Evolutionary conservation across 2,888 invertebrate species (phyloP), one percentile per base, ranked within the genome.

Genomic region (Pogonocherus hispidulus): DNA sequence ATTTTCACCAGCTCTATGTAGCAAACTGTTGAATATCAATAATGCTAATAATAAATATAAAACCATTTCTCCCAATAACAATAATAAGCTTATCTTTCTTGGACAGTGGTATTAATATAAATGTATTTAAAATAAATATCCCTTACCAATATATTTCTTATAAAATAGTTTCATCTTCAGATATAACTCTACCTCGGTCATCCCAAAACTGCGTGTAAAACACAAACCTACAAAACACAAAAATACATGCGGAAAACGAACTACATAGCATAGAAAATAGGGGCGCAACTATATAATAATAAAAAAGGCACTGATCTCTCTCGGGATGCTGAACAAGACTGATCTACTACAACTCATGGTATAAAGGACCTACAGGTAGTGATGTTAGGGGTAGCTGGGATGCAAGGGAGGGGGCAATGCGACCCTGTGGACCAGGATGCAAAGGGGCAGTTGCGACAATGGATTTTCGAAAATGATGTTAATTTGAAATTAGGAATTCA

Each of bases 131-230:
- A n/a, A n/a, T n/a, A n/a, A n/a, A n/a, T n/a, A n/a, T n/a, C n/a
- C 75, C 80, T 81, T 71, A 82, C 82, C 82, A 23, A 75, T 70
- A 59, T 78, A 72, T 65, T 80, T 77, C 44, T 76, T 75, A 75
- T 79, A 82, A 66, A 81, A 80, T 37, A 81, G 66, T 62, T 76
- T 79, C 80, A 82, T 81, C 69, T 80, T 83, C 64, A 81, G 62
- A 57, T 79, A 79, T 19, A 81, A 67, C 49, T 82, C 81, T 19
- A 79, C 73, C 64, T 78, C 80, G 78, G 79, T 66, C 47, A 71
- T 32, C 59, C 20, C 46, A 37, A 41, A 46, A 56, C 19, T 47
- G 66, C 46, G 62, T n/a, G 55, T 57, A 52, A 71, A 8, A 32
- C 32, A 6, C 11, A 66, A 60, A 71, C 20, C 51, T 20, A 18